Evolutionary conservation across 1,140 invertebrate species (phyloP).

Genomic region (Hycleus cichorii): DNA sequence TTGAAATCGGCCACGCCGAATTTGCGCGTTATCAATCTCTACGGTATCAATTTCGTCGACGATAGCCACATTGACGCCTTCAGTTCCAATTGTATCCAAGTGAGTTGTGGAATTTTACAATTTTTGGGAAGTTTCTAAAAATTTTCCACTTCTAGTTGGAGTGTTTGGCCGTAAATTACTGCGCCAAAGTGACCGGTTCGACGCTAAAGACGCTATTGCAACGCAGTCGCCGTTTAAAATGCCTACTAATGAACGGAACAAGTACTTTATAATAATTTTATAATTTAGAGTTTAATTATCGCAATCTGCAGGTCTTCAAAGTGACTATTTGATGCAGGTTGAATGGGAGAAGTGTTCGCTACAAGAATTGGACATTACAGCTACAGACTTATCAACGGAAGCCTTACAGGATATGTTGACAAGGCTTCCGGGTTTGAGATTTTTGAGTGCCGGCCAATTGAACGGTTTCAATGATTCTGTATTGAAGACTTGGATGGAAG

Average conservation of each 20-base stretch:
- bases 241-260: constrained; percentile 92
- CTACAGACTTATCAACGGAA: constrained; percentile 90
- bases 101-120: not conserved
- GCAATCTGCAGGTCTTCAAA: constrained; percentile 63
- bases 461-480: constrained; percentile 96
- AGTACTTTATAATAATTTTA: constrained; percentile 52
- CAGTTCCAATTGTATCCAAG: constrained; percentile 77
- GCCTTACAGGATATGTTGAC: constrained; percentile 89
- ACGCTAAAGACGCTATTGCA: constrained; percentile 92
- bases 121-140: not conserved
- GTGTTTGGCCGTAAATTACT: constrained; percentile 94
- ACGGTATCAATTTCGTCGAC: constrained; percentile 97
- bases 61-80: constrained; percentile 99
- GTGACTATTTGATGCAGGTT: constrained; percentile 86
- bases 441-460: constrained; percentile 89
- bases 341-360: constrained; percentile 96
- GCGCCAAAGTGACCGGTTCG: constrained; percentile 93
- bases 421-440: constrained; percentile 78
- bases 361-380: constrained; percentile 93
- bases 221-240: constrained; percentile 84
- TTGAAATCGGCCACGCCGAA: constrained; percentile 95
- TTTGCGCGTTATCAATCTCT: constrained; percentile 89
- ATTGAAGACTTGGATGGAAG: constrained; percentile 81
- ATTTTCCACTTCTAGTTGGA: constrained; percentile 67
- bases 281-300: not conserved